Conservation (phyloP, 1,140 invertebrate species). For the Halyomorpha halys region DNA sequence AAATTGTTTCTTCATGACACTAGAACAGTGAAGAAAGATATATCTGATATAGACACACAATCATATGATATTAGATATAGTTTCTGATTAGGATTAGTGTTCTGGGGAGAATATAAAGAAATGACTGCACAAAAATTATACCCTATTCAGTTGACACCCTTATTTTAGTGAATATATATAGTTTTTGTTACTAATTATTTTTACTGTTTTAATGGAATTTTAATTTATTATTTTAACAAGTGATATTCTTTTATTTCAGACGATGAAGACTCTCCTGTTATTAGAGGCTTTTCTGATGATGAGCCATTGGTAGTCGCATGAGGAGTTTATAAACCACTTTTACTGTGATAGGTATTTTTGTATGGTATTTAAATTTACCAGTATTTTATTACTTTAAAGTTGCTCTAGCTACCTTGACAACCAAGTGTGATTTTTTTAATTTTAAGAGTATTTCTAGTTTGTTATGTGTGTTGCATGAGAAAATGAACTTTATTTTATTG, state of each 20-base stretch:
- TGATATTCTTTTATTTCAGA: slow-evolving; percentile 44
- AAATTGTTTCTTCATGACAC: no score
- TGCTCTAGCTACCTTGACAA: slow-evolving; percentile 8
- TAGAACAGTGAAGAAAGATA: no score
- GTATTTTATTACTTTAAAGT: slow-evolving; percentile 15
- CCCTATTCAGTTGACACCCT: no score
- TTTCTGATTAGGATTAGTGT: no score
- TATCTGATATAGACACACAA: no score
- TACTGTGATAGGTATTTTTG: slow-evolving; percentile 16
- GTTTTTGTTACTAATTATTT: background rate
- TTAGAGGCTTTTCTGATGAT: slow-evolving; percentile 84
- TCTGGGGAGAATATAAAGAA: no score
- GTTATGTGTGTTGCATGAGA: background rate
- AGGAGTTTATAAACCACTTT: slow-evolving; percentile 25
- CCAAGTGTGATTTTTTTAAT: slow-evolving; percentile 5
- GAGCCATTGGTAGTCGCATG: slow-evolving; percentile 85
- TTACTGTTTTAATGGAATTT: background rate
- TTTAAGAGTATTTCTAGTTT: background rate
- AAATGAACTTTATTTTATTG: background rate
- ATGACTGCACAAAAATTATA: no score
- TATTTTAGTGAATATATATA: background rate
- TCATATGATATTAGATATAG: no score
- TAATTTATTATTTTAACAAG: background rate
- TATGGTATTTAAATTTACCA: slow-evolving; percentile 14
- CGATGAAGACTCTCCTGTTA: slow-evolving; percentile 77